Evolutionary conservation across 92 coral and sea anemone species (phyloP), one percentile per base, ranked within the genome.

Genomic region (Micromussa lordhowensis): DNA sequence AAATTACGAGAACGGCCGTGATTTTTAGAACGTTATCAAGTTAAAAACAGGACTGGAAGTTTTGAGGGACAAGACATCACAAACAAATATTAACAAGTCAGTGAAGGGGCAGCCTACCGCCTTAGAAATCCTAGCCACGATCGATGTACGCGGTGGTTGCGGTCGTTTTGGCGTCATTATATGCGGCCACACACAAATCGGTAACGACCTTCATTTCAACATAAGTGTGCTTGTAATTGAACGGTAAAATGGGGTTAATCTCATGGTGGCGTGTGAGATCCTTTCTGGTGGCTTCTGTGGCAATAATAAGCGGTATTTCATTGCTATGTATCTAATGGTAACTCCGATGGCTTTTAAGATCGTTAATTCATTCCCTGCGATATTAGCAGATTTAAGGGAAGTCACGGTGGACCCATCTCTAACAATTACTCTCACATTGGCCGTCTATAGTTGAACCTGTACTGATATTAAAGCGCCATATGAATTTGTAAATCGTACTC

Each of bases 81-180:
- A 74, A 38, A 58, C 36, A 9, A 18, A 44, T 17, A 77, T 57
- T 74, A 64, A 48, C 44, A 78, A 77, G 18, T 32, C 32, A 64
- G 86, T 38, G 68, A 32, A 77, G 26, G 73, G 30, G 48, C 64
- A 40, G 53, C 55, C 82, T 44, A 24, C 64, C 54, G 44, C 77
- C 77, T 48, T 78, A 2, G 21, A 59, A 77, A 44, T 64, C 35
- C 51, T 40, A 68, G 76, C 82, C 31, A 40, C 16, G 74, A 86
- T 86, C 89, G 53, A 86, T 86, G 89, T 78, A 77, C 16, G 77
- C 83, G 64, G 83, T 78, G 63, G 68, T 77, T 49, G 83, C 70
- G 64, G 83, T 48, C 22, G 48, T 24, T 78, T 86, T 86, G 68
- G 82, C 49, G 89, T 29, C 89, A 66, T n/a, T 85, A 61, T 61